Percentiles rank a stretch among this genome's conserved stretches.
These are phyloP conservation scores for Chiridota heheva DNA, from an alignment of 35 echinoderm and acorn worm genomes.

Conservation along the genomic window DNA sequence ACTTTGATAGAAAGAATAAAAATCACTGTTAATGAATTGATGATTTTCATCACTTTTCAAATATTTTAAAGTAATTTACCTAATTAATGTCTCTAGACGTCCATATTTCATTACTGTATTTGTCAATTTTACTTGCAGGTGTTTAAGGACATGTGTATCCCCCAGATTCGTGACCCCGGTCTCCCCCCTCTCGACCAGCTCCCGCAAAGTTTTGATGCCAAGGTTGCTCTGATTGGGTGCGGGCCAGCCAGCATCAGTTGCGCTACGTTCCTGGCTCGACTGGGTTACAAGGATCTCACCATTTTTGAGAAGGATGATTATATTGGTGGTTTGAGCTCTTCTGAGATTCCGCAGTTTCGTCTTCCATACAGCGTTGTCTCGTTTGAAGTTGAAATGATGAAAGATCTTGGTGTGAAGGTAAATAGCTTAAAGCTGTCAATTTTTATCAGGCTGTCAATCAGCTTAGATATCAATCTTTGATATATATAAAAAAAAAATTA, in stretches of 20 bases:
- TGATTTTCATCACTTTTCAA: too few relatives aligned
- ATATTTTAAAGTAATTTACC: too few relatives aligned
- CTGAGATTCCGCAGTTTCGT: conserved; percentile 96
- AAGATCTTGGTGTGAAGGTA: conserved; percentile 96
- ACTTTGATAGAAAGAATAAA: too few relatives aligned
- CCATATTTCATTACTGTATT: neutral
- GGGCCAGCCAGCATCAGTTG: conserved; percentile 94
- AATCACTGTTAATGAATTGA: too few relatives aligned
- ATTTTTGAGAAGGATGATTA: conserved; percentile 94
- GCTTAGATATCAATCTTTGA: neutral
- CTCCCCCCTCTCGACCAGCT: conserved; percentile 61
- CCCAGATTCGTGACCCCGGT: conserved; percentile 79
- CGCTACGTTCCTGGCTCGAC: conserved; percentile 91
- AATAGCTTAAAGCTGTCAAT: too few relatives aligned
- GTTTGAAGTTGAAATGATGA: conserved; percentile 96
- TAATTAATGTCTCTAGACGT: conserved; percentile 1
- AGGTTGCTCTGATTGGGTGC: conserved; percentile 89
- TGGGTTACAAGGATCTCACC: conserved; percentile 85
- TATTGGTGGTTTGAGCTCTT: conserved; percentile 91
- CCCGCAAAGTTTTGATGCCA: conserved; percentile 62
- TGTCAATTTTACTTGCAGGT: conserved; percentile 36
- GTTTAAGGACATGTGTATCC: conserved; percentile 89
- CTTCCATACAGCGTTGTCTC: conserved; percentile 81
- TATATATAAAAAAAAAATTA: neutral
- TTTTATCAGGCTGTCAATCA: too few relatives aligned